Base-by-base conservation (phyloP, 2,113 vertebrate species). In the Mola mola region DNA sequence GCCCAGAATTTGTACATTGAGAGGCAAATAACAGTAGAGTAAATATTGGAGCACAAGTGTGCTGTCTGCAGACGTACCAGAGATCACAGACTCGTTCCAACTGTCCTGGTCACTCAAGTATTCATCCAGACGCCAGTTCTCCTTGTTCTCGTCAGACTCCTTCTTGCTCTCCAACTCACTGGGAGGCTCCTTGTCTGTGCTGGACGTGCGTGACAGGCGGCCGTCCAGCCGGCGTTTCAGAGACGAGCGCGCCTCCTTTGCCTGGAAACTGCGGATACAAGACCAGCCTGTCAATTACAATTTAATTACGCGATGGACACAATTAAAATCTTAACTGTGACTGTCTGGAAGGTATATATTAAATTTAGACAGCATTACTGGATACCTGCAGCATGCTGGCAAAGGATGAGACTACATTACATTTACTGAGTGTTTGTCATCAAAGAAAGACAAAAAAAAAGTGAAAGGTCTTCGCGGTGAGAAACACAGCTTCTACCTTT, bases 101-200 rank as follows among this genome's bases (percentile, higher is more conserved):
- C 90, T 94, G 72, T 98, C 96, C 64, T 93, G 95, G 17, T 98
- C 95, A 6, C 82, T 92, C 85, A 94, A 87, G 57, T 93, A 96
- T 0, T 94, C 88, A 15, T 90, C 93, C 87, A 94, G 75, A 8
- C 93, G 88, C 89, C 96, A 69, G 86, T 98, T 98, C 87, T 98
- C 97, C 87, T 98, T 98, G 91, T 98, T 96, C 90, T 98, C 97
- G 21, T 98, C 96, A 0, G 91, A 94, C 64, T 93, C 93, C 55
- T 93, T 94, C 21, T 91, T 95, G 84, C 83, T 87, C 75, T 95
- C 94, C 0, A 87, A 71, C 5, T 90, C 90, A 38, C 75, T 82
- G 10, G 86, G 59, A 0, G 89, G 80, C 75, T 89, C 92, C 65
- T 89, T 91, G 66, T 98, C 97, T 1, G 86, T 68, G 56, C 95